Evolutionary conservation across 2,888 invertebrate genomes (phyloP).

Genomic region (Strigamia maritima): DNA sequence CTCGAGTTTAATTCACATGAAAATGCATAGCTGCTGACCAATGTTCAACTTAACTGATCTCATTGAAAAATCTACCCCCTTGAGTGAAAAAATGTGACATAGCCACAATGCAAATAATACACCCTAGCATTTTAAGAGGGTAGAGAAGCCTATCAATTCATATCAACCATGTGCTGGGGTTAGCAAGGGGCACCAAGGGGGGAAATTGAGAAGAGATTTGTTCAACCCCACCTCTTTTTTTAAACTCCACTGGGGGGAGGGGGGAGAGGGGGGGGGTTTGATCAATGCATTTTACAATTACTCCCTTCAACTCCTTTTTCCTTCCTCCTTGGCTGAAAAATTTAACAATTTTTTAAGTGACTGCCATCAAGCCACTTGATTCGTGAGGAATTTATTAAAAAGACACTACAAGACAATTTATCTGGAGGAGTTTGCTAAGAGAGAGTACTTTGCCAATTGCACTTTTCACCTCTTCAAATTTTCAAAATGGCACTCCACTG

Average conservation of each 20-base stretch:
- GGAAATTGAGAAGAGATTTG: conserved; percentile 28
- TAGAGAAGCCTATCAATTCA: conserved; percentile 27
- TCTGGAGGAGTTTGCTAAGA: background rate
- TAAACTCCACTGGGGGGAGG: background rate
- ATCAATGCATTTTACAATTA: background rate
- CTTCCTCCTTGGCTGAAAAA: background rate
- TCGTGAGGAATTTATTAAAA: conserved; percentile 29
- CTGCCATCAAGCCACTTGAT: background rate
- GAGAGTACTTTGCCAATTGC: conserved; percentile 7
- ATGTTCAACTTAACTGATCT: conserved; percentile 26
- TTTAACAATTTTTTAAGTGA: background rate
- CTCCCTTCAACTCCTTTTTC: background rate
- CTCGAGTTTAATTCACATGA: background rate
- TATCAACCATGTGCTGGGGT: conserved; percentile 36
- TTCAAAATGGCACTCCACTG: conserved; percentile 29
- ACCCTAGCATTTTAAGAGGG: conserved; percentile 31
- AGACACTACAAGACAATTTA: conserved; percentile 1
- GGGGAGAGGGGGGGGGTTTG: background rate
- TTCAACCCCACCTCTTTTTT: conserved; percentile 10
- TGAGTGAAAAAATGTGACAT: conserved; percentile 35
- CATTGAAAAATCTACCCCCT: conserved; percentile 23
- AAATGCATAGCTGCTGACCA: background rate
- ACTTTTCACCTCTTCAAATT: conserved; percentile 29
- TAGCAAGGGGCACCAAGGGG: conserved; percentile 11
- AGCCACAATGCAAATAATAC: conserved; percentile 24